Evolutionary conservation across 2,888 invertebrate species (phyloP), one percentile per base, ranked within the genome.

Genomic region (Zelleria hepariella): DNA sequence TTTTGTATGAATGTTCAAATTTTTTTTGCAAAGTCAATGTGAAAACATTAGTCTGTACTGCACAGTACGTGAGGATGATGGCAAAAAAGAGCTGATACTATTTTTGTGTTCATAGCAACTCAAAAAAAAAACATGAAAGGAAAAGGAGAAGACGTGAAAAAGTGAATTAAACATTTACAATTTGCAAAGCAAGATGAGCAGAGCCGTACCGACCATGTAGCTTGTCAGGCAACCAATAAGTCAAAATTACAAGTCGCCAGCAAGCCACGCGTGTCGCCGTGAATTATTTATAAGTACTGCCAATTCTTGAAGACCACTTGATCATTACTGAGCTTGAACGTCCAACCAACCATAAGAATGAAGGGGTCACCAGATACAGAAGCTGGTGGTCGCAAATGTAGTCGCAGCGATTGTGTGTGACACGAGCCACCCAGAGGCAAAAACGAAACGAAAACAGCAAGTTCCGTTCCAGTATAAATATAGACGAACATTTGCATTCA

Each of bases 261-360:
- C 80, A 81, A 76, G 73, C 69, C 75, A 66, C 74, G 80, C 82
- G 74, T 73, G 77, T 77, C 77, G 74, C 69, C 68, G 68, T 71
- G 74, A 74, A 76, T 81, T 81, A 80, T 82, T 82, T 77, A 77
- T 79, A 77, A n/a, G n/a, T n/a, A n/a, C n/a, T n/a, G n/a, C n/a
- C n/a, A n/a, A 72, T 72, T 70, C 32, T 42, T 42, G 32, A 15
- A 42, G 32, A 42, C 32, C 32, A 10, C 32, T 42, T 15, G 32
- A 42, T 42, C 15, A 3, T 42, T 10, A 15, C 32, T 10, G 32
- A 42, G 15, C 10, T 15, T 15, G 32, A 15, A 15, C 32, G 10
- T 15, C 10, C 15, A 42, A 10, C n/a, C 32, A 42, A 15, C 32
- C 10, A 15, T 3, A 42, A 15, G 32, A 42, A 42, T 15, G 10